Evolutionary conservation across 2,113 vertebrate genomes (phyloP).

Genomic region (Colossoma macropomum): DNA sequence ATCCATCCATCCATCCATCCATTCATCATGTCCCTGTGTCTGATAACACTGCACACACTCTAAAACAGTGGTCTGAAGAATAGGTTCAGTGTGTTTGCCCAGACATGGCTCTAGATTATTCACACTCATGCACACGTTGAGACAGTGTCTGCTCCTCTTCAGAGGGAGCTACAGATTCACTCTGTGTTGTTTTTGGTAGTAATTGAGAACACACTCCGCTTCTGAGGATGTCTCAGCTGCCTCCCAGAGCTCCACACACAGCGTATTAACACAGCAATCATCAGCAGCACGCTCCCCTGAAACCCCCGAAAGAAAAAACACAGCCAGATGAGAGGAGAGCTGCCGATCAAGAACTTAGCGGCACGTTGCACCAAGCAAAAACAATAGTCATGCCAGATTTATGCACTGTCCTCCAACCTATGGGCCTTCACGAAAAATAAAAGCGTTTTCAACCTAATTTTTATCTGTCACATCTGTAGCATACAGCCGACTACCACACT

Average conservation of each 20-base stretch:
- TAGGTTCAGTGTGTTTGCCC: conserved; percentile 36
- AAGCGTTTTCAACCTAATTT: neutral
- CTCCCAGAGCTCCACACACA: conserved; percentile 69
- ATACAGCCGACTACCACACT: too few relatives aligned
- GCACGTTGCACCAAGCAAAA: conserved; percentile 67
- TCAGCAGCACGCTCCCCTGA: conserved; percentile 57
- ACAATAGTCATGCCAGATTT: conserved; percentile 48
- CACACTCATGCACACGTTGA: conserved; percentile 46
- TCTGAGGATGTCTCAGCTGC: conserved; percentile 59
- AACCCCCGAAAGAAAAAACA: conserved; percentile 67
- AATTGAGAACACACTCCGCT: conserved; percentile 66
- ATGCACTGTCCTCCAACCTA: conserved; percentile 44
- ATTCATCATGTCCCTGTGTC: neutral
- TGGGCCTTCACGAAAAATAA: neutral
- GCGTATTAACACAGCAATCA: conserved; percentile 71
- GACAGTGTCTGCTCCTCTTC: conserved; percentile 40
- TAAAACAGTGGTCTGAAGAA: conserved; percentile 45
- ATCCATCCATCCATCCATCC: neutral
- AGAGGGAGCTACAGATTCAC: conserved; percentile 28
- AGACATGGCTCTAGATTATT: conserved; percentile 48
- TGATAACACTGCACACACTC: conserved; percentile 37
- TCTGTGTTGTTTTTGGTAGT: conserved; percentile 64
- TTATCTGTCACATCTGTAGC: neutral
- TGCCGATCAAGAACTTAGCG: conserved; percentile 66
- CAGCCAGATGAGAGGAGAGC: conserved; percentile 43